These are phyloP conservation scores for Lasiommata megera DNA, from an alignment of 2,888 invertebrate genomes.

Conservation along the genomic window DNA sequence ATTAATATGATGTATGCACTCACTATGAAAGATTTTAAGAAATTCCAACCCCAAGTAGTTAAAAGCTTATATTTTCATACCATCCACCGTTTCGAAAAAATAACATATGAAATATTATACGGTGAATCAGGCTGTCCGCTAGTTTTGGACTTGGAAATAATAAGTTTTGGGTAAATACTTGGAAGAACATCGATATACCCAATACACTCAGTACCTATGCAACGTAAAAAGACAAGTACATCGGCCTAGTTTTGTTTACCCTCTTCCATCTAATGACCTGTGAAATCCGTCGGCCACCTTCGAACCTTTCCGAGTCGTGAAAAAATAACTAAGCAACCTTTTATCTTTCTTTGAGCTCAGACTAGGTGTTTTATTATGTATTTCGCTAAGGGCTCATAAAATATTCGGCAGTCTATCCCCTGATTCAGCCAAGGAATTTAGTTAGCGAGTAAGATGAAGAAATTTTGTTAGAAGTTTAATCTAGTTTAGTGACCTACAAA, in stretches of 20 bases:
- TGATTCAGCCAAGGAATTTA: constrained; percentile 17
- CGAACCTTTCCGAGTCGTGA: constrained; percentile 51
- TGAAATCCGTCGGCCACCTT: constrained; percentile 53
- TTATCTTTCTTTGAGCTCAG: constrained; percentile 32
- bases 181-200: too few relatives aligned
- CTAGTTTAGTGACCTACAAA: too few relatives aligned
- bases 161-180: too few relatives aligned
- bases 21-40: too few relatives aligned
- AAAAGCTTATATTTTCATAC: too few relatives aligned
- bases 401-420: constrained; percentile 15
- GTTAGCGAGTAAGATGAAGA: background rate
- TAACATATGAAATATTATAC: too few relatives aligned
- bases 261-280: constrained; percentile 70
- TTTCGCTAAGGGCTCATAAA: constrained; percentile 13
- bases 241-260: constrained; percentile 55
- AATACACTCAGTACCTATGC: background rate
- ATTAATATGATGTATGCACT: too few relatives aligned
- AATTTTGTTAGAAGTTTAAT: background rate
- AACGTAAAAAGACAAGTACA: constrained; percentile 35
- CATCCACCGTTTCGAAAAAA: too few relatives aligned
- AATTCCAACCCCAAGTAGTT: too few relatives aligned
- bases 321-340: constrained; percentile 51
- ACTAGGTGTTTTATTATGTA: constrained; percentile 21
- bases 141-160: too few relatives aligned
- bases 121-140: too few relatives aligned